phyloP scores from a whole-genome alignment of 2,888 invertebrate genomes.

The Lepidochrysops patricia region DNA sequence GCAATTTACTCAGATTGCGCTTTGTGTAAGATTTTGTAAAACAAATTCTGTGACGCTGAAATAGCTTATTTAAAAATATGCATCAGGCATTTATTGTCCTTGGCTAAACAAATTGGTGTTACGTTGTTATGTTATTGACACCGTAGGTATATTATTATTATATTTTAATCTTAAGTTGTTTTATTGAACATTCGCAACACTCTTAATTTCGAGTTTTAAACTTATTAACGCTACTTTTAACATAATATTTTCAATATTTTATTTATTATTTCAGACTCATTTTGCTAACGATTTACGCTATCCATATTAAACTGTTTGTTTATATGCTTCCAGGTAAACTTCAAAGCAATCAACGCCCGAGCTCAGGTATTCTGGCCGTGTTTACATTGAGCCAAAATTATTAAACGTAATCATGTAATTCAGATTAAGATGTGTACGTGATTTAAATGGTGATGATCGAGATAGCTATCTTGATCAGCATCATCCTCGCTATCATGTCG shows the following conservation, averaged over 20 bases:
- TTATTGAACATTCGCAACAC: too few relatives aligned
- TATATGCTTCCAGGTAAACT: slow-evolving; percentile 25
- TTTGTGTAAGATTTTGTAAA: slow-evolving; percentile 2
- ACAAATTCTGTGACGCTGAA: too few relatives aligned
- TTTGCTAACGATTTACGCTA: neutral
- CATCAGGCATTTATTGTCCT: too few relatives aligned
- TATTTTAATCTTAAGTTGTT: too few relatives aligned
- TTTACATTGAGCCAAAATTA: slow-evolving; percentile 1
- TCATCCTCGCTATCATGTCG: neutral
- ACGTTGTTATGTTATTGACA: too few relatives aligned
- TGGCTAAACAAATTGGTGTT: too few relatives aligned
- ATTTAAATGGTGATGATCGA: neutral
- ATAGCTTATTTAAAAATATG: too few relatives aligned
- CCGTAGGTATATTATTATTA: too few relatives aligned
- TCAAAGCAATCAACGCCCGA: slow-evolving; percentile 15
- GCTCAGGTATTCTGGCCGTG: slow-evolving; percentile 1
- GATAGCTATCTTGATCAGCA: neutral
- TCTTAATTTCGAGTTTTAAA: too few relatives aligned
- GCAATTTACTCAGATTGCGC: slow-evolving; percentile 10
- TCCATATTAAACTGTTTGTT: slow-evolving; percentile 12
- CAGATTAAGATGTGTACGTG: slow-evolving; percentile 2
- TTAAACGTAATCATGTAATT: slow-evolving; percentile 11
- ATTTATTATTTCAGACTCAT: neutral
- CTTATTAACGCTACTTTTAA: neutral
- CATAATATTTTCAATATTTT: neutral